phyloP scores from a whole-genome alignment of 1,140 invertebrate species.

The Polypedilum pembai region DNA sequence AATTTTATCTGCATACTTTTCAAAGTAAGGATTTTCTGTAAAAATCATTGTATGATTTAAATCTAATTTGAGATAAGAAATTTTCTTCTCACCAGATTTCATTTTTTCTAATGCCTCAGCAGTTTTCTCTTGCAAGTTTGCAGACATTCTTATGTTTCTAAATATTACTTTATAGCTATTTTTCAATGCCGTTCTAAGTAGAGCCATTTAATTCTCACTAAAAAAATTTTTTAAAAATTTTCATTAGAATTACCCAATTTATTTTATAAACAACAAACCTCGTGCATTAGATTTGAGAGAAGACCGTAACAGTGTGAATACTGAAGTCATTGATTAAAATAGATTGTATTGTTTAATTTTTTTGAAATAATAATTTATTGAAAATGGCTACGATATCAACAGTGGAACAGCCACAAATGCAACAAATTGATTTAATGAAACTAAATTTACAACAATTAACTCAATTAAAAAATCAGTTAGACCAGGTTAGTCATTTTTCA shows the following conservation, averaged over 20 bases:
- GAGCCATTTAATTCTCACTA: neutral
- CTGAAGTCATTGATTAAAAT: no score
- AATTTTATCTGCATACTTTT: constrained; percentile 75
- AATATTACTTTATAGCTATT: neutral
- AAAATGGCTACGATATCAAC: constrained; percentile 54
- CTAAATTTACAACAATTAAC: constrained; percentile 70
- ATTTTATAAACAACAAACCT: no score
- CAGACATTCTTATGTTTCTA: constrained; percentile 36
- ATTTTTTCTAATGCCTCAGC: constrained; percentile 40
- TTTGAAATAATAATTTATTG: neutral
- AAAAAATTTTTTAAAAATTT: neutral
- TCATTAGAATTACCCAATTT: no score
- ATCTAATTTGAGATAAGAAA: neutral
- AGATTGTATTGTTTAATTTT: neutral
- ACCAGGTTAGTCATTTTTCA: constrained; percentile 54
- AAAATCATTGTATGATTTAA: neutral
- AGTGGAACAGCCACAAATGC: constrained; percentile 52
- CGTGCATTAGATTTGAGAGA: no score
- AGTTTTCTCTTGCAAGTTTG: constrained; percentile 34
- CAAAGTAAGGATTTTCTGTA: constrained; percentile 64
- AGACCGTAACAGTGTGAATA: no score
- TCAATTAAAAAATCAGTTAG: constrained; percentile 76
- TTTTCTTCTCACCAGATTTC: constrained; percentile 33
- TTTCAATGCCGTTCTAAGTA: neutral
- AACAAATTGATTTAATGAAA: constrained; percentile 68